Evolutionary conservation across 2,113 vertebrate genomes (phyloP).

Genomic region (Caranx melampygus): DNA sequence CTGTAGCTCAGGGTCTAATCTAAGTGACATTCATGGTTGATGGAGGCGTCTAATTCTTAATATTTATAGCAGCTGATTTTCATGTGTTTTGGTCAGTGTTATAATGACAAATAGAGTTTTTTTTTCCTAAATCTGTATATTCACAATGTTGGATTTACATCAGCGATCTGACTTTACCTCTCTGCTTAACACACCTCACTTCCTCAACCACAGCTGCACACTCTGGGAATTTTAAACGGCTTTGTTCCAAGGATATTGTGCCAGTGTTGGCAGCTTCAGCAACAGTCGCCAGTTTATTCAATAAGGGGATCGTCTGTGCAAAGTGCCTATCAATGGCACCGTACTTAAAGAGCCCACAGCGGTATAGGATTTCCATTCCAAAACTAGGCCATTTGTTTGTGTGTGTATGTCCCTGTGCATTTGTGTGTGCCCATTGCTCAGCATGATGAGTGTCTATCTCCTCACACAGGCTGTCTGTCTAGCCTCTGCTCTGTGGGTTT

Average conservation of each 20-base stretch:
- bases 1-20: slow-evolving; percentile 13
- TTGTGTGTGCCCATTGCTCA: slow-evolving; percentile 46
- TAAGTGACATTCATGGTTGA: slow-evolving; percentile 13
- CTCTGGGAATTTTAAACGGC: slow-evolving; percentile 68
- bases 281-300: slow-evolving; percentile 52
- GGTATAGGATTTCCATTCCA: slow-evolving; percentile 62
- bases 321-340: slow-evolving; percentile 61
- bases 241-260: slow-evolving; percentile 53
- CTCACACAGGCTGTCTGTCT: slow-evolving; percentile 58
- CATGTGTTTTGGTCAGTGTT: neutral
- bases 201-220: slow-evolving; percentile 46
- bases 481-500: slow-evolving; percentile 57
- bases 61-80: slow-evolving; percentile 10
- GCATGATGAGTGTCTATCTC: slow-evolving; percentile 56
- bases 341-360: slow-evolving; percentile 53
- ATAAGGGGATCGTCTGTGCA: slow-evolving; percentile 56
- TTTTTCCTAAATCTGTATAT: neutral
- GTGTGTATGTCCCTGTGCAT: slow-evolving; percentile 45
- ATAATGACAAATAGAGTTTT: neutral
- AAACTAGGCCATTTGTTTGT: slow-evolving; percentile 66
- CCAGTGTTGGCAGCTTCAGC: slow-evolving; percentile 65
- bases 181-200: slow-evolving; percentile 20
- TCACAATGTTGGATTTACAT: neutral
- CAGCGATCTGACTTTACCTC: neutral
- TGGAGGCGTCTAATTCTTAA: neutral